Evolutionary conservation across 2,888 invertebrate genomes (phyloP).

Genomic region (Heliconius charithonia): DNA sequence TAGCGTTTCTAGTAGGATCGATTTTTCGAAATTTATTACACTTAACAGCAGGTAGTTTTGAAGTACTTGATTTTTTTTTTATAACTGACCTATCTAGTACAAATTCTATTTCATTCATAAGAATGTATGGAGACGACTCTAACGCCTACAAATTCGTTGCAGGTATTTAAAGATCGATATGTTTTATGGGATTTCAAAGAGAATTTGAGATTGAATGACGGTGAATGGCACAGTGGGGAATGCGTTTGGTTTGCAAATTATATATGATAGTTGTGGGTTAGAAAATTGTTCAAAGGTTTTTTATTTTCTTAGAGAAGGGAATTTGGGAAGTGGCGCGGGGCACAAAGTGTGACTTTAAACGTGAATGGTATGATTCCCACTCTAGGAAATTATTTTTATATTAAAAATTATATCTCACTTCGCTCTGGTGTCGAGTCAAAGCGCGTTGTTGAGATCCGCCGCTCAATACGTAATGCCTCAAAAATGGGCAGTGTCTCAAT

Average conservation of each 20-base stretch:
- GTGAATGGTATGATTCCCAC: too few relatives aligned
- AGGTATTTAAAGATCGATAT: slow-evolving; percentile 22
- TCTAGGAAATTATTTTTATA: too few relatives aligned
- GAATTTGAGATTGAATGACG: slow-evolving; percentile 1
- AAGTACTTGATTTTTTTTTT: slow-evolving; percentile 42
- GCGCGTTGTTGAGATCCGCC: too few relatives aligned
- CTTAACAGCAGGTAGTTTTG: slow-evolving; percentile 45
- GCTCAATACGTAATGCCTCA: too few relatives aligned
- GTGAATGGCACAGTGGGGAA: slow-evolving; percentile 15
- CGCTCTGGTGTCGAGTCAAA: too few relatives aligned
- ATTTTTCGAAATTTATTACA: slow-evolving; percentile 58
- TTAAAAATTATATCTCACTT: too few relatives aligned
- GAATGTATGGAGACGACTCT: slow-evolving; percentile 9
- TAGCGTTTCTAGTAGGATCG: slow-evolving; percentile 56
- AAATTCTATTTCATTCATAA: slow-evolving; percentile 42
- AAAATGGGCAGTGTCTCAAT: too few relatives aligned
- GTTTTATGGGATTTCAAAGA: slow-evolving; percentile 12
- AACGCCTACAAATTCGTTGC: slow-evolving; percentile 33
- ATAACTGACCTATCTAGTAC: slow-evolving; percentile 38
- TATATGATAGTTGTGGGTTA: neutral
- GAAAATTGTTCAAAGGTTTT: neutral
- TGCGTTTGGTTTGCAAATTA: slow-evolving; percentile 4
- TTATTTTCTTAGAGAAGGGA: neutral
- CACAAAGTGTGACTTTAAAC: neutral
- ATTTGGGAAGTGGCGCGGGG: neutral